phyloP scores from a whole-genome alignment of 2,113 vertebrate species.

The Formicarius rufipectus region DNA sequence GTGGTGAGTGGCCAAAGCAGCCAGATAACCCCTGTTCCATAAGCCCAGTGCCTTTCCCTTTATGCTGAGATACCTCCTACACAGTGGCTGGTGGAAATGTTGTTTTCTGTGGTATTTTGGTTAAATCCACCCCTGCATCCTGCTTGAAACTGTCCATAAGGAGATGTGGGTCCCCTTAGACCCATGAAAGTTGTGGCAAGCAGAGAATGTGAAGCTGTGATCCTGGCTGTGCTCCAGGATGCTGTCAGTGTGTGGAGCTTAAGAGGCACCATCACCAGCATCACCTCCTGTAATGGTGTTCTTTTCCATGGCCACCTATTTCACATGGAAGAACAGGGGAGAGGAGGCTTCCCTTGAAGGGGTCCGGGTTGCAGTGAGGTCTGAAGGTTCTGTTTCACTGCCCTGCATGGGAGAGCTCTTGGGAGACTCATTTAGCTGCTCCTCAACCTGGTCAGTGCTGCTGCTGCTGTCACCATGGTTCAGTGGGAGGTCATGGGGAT shows the following conservation, averaged over 20 bases:
- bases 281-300: not conserved
- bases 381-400: not conserved
- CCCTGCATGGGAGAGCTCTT: not conserved
- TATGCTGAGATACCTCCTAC: not conserved
- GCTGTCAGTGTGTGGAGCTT: fast-evolving
- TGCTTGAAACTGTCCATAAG: not conserved
- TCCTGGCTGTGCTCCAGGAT: not conserved
- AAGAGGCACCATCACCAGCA: not conserved
- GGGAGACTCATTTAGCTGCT: not conserved
- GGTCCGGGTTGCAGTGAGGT: fast-evolving
- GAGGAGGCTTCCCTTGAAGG: not conserved
- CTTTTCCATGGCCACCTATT: not conserved
- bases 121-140: not conserved
- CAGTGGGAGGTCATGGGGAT: not conserved
- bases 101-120: not conserved
- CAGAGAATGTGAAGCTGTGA: not conserved
- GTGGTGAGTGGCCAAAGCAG: not conserved
- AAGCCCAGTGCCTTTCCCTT: not conserved
- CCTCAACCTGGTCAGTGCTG: not conserved
- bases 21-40: not conserved
- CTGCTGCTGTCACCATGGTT: fast-evolving
- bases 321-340: not conserved
- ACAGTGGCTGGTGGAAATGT: not conserved
- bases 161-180: not conserved
- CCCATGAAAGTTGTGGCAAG: fast-evolving